Evolutionary conservation across 2,113 vertebrate species (phyloP).

Genomic region (Malaclemys terrapin): DNA sequence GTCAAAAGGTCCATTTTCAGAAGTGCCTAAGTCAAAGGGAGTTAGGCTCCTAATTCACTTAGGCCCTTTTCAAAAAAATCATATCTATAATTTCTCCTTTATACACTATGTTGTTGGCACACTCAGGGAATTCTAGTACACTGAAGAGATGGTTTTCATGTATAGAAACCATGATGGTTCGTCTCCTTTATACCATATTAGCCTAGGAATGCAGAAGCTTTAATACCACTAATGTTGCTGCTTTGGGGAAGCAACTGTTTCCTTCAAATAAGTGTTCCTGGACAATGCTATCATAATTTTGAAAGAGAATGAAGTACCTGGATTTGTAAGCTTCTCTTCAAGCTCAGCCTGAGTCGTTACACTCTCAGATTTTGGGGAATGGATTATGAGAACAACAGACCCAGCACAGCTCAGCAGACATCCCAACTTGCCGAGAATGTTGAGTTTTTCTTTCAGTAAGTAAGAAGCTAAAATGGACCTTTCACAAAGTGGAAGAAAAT

Average conservation of each 20-base stretch:
- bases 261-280: fast-evolving
- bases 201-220: neutral
- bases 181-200: fast-evolving
- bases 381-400: constrained; percentile 93
- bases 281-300: neutral
- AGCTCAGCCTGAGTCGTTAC: constrained; percentile 90
- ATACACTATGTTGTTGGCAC: neutral
- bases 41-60: neutral
- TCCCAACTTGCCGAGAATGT: constrained; percentile 93
- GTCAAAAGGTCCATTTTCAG: neutral
- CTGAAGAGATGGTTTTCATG: neutral
- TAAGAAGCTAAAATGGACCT: constrained; percentile 95
- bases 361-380: constrained; percentile 90
- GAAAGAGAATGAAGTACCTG: constrained; percentile 82
- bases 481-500: constrained; percentile 61
- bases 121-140: neutral
- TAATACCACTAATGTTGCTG: neutral
- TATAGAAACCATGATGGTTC: neutral
- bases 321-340: constrained; percentile 91
- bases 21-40: neutral
- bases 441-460: constrained; percentile 92
- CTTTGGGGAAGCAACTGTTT: neutral
- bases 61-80: neutral
- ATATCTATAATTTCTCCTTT: neutral
- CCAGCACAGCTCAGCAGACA: constrained; percentile 94